Conservation (phyloP, 2,888 invertebrate genomes). For the Suillia variegata region DNA sequence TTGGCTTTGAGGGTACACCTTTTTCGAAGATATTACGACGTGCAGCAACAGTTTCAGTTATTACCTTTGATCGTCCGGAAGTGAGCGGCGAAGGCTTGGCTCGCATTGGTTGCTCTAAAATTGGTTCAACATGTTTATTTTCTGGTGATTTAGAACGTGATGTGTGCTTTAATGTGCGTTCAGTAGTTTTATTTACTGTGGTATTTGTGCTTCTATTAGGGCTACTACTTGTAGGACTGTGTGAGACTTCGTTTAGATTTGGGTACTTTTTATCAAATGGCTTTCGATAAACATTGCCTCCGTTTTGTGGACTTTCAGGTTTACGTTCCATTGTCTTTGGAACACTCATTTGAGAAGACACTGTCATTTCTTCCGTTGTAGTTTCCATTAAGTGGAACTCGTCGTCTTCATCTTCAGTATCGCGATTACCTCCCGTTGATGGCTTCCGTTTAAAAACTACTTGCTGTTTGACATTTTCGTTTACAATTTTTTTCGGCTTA, state of each 20-base stretch:
- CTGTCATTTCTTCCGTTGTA: conserved; percentile 7
- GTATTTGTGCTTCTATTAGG: conserved; percentile 25
- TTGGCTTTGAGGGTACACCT: conserved; percentile 26
- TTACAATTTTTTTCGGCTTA: conserved; percentile 23
- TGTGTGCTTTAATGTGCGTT: conserved; percentile 42
- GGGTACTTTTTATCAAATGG: background rate
- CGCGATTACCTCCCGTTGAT: conserved; percentile 20
- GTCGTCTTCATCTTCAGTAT: conserved; percentile 1
- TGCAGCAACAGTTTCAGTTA: conserved; percentile 50
- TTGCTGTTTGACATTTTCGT: conserved; percentile 15
- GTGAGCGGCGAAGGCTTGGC: conserved; percentile 19
- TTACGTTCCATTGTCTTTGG: conserved; percentile 6
- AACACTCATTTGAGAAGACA: background rate
- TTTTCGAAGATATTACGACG: conserved; percentile 56
- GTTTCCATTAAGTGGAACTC: conserved; percentile 21
- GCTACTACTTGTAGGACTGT: conserved; percentile 23
- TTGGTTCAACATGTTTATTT: conserved; percentile 44
- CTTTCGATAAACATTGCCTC: conserved; percentile 13
- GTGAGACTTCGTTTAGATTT: conserved; percentile 19
- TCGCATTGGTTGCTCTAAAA: conserved; percentile 42
- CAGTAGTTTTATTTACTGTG: conserved; percentile 41
- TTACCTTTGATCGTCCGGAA: conserved; percentile 27
- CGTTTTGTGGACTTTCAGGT: conserved; percentile 12
- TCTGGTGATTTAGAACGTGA: conserved; percentile 33
- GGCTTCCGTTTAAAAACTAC: conserved; percentile 28